These are phyloP conservation scores for Thermophis baileyi DNA, from an alignment of 2,113 vertebrate genomes.

Conservation along the genomic window DNA sequence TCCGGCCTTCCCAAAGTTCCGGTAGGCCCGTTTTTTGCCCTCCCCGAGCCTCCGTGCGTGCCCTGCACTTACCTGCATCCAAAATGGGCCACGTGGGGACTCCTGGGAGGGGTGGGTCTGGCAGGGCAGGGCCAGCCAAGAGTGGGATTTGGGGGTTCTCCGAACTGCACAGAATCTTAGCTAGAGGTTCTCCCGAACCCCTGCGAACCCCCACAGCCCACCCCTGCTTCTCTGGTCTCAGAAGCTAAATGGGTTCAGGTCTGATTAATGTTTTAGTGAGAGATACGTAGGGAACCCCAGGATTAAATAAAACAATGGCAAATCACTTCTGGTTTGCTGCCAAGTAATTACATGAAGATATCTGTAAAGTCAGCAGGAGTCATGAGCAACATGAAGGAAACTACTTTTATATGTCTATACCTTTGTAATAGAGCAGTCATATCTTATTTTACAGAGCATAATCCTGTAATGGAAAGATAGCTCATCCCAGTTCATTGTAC, in stretches of 20 bases:
- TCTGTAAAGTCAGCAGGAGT: neutral
- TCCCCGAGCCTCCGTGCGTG: no score
- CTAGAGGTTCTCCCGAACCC: no score
- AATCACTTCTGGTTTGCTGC: neutral
- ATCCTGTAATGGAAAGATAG: neutral
- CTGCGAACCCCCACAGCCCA: no score
- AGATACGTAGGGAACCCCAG: neutral
- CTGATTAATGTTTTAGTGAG: neutral
- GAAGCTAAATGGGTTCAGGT: neutral
- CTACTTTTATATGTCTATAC: neutral
- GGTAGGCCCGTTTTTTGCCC: no score
- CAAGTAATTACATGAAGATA: neutral
- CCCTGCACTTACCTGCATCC: no score
- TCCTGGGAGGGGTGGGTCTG: no score
- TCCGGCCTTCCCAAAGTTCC: no score
- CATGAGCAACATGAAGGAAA: neutral
- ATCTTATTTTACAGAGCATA: neutral
- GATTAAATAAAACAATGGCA: neutral
- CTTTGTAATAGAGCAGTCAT: neutral
- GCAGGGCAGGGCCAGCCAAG: no score
- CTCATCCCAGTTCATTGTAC: neutral
- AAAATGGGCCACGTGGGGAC: no score
- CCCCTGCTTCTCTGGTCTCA: neutral
- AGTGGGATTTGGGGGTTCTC: no score
- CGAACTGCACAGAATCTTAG: no score